Evolutionary conservation across 2,113 vertebrate species (phyloP).

Genomic region (Actinemys pallida): DNA sequence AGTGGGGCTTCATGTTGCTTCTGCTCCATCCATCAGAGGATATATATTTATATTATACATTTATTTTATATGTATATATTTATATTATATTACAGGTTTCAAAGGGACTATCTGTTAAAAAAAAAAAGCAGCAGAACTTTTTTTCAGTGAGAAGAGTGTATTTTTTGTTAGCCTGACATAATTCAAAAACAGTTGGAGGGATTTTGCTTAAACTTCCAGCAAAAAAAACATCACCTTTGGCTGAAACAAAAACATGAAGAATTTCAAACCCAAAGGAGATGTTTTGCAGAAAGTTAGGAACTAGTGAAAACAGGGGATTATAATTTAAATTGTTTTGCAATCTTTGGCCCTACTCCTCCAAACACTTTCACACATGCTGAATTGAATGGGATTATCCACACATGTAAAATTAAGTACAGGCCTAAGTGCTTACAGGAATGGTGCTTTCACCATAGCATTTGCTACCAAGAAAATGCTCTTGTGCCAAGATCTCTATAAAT

Average conservation of each 20-base stretch:
- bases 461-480: rapidly evolving
- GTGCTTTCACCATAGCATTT: neutral
- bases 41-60: neutral
- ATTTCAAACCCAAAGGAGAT: constrained; percentile 26
- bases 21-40: neutral
- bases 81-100: constrained; percentile 10
- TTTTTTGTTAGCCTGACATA: constrained; percentile 22
- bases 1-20: neutral
- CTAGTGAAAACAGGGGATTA: constrained; percentile 51
- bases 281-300: constrained; percentile 34
- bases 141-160: neutral
- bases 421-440: neutral
- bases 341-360: constrained; percentile 4
- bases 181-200: neutral
- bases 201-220: constrained; percentile 22
- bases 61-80: neutral
- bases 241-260: constrained; percentile 1
- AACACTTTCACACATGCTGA: constrained; percentile 20
- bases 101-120: neutral
- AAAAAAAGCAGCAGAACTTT: neutral
- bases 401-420: neutral
- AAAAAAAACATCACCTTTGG: constrained; percentile 52
- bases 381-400: neutral
- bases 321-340: constrained; percentile 46
- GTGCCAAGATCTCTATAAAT: neutral